Evolutionary conservation across 2,797 vertebrate genomes (phyloP).

Genomic region (Mus minutoides): DNA sequence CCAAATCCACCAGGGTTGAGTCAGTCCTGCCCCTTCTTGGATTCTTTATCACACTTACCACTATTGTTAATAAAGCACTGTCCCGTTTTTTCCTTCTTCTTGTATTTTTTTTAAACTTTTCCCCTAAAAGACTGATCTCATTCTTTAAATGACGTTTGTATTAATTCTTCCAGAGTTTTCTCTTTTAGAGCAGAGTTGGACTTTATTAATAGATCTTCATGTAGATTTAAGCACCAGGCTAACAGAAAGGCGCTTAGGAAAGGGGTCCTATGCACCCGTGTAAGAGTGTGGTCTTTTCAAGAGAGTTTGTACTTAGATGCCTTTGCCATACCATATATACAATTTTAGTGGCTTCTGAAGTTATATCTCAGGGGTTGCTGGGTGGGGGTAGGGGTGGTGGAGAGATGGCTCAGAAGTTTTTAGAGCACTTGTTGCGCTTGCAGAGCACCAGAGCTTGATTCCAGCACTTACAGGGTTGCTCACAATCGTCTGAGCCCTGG

Average conservation of each 20-base stretch:
- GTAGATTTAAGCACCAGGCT: background rate
- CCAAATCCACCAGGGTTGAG: background rate
- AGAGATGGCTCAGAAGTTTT: background rate
- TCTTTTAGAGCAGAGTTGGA: background rate
- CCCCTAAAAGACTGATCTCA: conserved; percentile 6
- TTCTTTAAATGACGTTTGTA: background rate
- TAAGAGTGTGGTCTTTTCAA: background rate
- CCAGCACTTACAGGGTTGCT: no score
- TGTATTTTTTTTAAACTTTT: background rate
- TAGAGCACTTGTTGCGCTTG: background rate
- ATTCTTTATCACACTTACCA: conserved; percentile 11
- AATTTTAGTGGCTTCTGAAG: background rate
- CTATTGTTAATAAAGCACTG: conserved; percentile 4
- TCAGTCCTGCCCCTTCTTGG: conserved; percentile 19
- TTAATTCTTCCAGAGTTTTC: background rate
- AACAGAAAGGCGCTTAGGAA: background rate
- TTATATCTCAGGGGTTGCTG: background rate
- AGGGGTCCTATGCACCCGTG: no score
- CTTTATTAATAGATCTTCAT: background rate
- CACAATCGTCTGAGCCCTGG: background rate
- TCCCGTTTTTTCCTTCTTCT: background rate
- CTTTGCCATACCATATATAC: background rate
- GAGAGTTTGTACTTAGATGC: background rate
- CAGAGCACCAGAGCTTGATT: background rate
- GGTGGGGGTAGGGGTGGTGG: background rate